phyloP scores from a whole-genome alignment of 2,113 vertebrate genomes.

The Carettochelys insculpta region DNA sequence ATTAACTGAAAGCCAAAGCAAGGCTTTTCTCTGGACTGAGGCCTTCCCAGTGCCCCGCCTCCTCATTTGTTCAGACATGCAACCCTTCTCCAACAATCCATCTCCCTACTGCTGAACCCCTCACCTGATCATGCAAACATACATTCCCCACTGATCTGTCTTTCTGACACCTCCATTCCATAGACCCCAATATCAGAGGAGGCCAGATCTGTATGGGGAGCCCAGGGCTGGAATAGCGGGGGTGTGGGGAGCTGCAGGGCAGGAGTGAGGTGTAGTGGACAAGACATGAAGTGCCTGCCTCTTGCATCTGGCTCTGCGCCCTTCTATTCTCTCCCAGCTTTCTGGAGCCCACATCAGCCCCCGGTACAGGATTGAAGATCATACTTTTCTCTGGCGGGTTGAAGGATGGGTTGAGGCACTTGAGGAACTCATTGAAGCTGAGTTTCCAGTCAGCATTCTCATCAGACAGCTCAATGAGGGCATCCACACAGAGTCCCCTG shows the following conservation, averaged over 20 bases:
- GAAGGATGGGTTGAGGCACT: constrained; percentile 95
- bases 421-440: constrained; percentile 96
- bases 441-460: constrained; percentile 99
- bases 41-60: not conserved
- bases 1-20: constrained; percentile 22
- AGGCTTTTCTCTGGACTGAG: constrained; percentile 37
- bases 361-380: constrained; percentile 32
- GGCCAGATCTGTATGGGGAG: not conserved
- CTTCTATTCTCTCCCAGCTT: not conserved
- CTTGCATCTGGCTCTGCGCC: not conserved
- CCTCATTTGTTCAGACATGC: not conserved
- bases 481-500: constrained; percentile 96
- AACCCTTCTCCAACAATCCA: not conserved
- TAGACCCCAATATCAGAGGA: not conserved
- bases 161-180: not conserved
- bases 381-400: constrained; percentile 96
- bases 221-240: not conserved
- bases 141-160: not conserved
- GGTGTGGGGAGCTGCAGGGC: not conserved
- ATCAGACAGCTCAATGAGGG: constrained; percentile 98
- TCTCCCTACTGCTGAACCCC: not conserved
- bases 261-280: not conserved
- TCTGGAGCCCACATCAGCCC: not conserved
- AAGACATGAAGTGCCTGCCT: not conserved
- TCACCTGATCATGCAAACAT: not conserved